These are phyloP conservation scores for Passer montanus DNA, from an alignment of 2,113 vertebrate species.

Conservation along the genomic window DNA sequence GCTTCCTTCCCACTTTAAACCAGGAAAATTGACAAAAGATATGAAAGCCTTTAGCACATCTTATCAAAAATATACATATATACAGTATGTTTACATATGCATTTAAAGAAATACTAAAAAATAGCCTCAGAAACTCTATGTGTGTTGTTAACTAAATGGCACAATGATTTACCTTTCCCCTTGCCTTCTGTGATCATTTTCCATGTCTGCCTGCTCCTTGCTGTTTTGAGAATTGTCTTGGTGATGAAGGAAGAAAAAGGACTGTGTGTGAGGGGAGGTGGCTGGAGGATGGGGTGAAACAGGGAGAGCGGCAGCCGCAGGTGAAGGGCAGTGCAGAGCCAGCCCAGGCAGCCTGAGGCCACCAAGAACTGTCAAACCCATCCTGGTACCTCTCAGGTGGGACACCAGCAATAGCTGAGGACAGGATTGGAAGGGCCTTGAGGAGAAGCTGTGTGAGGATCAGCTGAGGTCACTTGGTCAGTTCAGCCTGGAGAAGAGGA, in stretches of 20 bases:
- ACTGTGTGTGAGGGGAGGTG: not conserved
- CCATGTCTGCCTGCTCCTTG: not conserved
- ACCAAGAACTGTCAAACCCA: not conserved
- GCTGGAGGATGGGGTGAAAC: not conserved
- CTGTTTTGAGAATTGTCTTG: not conserved
- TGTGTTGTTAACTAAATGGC: not conserved
- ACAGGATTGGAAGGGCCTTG: not conserved
- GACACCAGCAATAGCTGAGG: not conserved
- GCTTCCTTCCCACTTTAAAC: not conserved
- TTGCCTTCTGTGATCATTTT: not conserved
- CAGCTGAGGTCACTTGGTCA: not conserved
- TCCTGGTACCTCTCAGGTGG: not conserved
- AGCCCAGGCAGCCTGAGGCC: not conserved
- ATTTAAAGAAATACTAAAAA: not conserved
- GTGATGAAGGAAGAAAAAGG: not conserved
- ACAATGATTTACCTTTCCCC: not conserved
- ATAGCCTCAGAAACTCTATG: not conserved
- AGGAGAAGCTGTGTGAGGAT: not conserved
- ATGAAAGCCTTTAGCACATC: not conserved
- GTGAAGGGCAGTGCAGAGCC: not conserved
- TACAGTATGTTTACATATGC: not conserved
- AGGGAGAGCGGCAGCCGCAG: not conserved
- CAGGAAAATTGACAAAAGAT: not conserved
- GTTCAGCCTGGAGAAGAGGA: not conserved
- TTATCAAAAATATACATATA: not conserved